Base-by-base conservation (phyloP, 2,888 invertebrate genomes). In the Andrena minutula region DNA sequence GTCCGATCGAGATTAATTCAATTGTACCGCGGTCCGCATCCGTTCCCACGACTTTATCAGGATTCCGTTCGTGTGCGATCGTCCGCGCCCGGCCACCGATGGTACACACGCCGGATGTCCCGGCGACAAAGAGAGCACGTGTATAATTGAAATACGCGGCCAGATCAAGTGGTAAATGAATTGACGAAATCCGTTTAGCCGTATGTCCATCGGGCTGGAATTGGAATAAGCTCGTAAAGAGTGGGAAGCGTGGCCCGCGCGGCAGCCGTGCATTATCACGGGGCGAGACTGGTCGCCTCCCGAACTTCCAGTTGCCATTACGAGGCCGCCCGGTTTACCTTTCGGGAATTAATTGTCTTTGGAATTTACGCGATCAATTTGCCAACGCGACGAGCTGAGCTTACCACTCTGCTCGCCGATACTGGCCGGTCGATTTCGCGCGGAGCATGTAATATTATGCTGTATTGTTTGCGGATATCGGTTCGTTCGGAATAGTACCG, bases 1-100 rank as follows among this genome's bases (percentile, higher is more conserved):
- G 82, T 84, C 82, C 84, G 88, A 88, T 85, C 86, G 81, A 79
- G 87, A 88, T 88, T 88, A 88, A 88, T 88, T 88, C 88, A 83
- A 88, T 88, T 87, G 84, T 84, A 79, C 28, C 53, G 82, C 61
- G 82, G 56, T 64, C 76, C 75, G 84, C 83, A 85, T 87, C 84
- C 84, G 83, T 73, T 84, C 73, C 82, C 86, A 73, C 79, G 87
- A 86, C 85, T 86, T 84, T 82, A 82, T 84, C 82, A 63, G 82
- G 35, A 47, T 53, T 70, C 53, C 51, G 51, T 75, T 63, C 32
- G 53, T 53, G 58, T 60, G 68, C 32, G 75, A 41, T 69, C 63
- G 51, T 68, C 70, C 69, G 73, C 41, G 73, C 53, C 65, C 30
- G 63, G 56, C 56, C 63, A 23, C 64, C 41, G 66, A 75, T 23